A percentile compares a stretch with the other conserved stretches of the same genome.
phyloP scores from a whole-genome alignment of 2,113 vertebrate species.

The Hipposideros armiger region DNA sequence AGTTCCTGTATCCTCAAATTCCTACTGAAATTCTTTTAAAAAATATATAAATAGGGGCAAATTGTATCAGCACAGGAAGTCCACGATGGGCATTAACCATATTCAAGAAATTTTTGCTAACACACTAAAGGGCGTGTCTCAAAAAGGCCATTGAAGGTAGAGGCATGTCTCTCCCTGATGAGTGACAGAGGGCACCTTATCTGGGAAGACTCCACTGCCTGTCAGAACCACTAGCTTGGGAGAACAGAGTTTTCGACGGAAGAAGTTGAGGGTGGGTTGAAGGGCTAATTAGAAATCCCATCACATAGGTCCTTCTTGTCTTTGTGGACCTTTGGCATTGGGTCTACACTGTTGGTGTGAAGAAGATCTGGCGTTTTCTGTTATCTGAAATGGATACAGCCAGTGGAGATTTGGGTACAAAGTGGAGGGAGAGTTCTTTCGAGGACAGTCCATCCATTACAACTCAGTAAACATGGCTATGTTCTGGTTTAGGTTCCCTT shows the following conservation, averaged over 20 bases:
- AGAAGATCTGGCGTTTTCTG: neutral
- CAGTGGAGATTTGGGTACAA: neutral
- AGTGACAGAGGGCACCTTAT: neutral
- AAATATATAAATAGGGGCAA: neutral
- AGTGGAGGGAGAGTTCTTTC: neutral
- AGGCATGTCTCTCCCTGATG: neutral
- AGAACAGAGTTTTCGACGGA: neutral
- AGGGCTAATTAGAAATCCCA: neutral
- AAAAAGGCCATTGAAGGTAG: neutral
- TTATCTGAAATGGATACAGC: neutral
- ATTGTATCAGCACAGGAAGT: neutral
- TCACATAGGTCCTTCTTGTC: neutral
- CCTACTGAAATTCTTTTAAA: neutral
- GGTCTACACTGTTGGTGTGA: neutral
- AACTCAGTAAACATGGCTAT: neutral
- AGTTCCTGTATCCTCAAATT: neutral
- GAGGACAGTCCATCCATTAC: neutral
- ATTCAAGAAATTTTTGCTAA: conserved; percentile 25
- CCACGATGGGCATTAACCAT: neutral
- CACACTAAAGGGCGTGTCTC: neutral
- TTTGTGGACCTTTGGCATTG: neutral
- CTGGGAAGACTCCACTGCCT: neutral
- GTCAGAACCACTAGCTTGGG: neutral
- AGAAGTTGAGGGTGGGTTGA: neutral
- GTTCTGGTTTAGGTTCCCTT: neutral